Conservation (phyloP, 2,797 vertebrate genomes). For the Falco rusticolus region DNA sequence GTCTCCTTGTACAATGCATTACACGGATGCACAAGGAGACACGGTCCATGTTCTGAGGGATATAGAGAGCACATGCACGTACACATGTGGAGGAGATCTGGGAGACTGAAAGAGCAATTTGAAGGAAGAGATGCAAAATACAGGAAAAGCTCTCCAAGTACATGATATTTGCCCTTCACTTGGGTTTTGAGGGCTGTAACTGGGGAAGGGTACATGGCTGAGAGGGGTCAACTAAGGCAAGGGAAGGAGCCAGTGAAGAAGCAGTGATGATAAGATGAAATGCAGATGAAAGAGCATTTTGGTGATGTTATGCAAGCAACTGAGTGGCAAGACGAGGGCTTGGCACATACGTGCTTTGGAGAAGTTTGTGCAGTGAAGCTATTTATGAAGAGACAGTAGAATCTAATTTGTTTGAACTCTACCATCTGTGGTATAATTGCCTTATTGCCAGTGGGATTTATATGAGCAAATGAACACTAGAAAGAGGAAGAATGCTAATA, state of each 20-base stretch:
- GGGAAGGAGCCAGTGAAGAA: neutral
- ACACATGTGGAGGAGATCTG: rapidly evolving
- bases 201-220: neutral
- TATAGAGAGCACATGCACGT: neutral
- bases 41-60: rapidly evolving
- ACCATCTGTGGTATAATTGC: slow-evolving; percentile 77
- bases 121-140: neutral
- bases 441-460: slow-evolving; percentile 75
- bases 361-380: slow-evolving; percentile 49
- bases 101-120: neutral
- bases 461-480: slow-evolving; percentile 69
- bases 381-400: slow-evolving; percentile 64
- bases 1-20: neutral
- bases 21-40: neutral
- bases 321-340: neutral
- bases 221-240: neutral
- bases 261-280: neutral
- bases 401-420: slow-evolving; percentile 75
- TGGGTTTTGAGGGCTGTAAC: neutral
- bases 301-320: neutral
- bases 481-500: slow-evolving; percentile 67
- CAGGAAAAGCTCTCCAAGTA: neutral
- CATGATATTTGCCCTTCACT: neutral
- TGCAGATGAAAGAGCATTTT: neutral
- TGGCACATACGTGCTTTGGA: neutral